Base-by-base conservation (phyloP, 2,888 invertebrate species). In the Hyppa rectilinea region DNA sequence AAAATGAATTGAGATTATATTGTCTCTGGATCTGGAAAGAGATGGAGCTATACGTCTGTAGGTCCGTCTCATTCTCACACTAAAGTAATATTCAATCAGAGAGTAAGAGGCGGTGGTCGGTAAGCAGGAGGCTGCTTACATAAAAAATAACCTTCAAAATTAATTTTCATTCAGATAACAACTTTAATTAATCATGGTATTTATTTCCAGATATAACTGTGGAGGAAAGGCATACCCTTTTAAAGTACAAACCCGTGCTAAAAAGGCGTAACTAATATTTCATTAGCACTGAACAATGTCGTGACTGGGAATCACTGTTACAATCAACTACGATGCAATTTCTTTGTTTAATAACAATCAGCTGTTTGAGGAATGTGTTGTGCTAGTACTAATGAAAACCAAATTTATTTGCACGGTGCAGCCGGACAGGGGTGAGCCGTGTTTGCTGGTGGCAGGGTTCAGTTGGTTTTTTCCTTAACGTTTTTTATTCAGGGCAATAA, bases 321-420 rank as follows among this genome's bases (percentile, higher is more conserved):
- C 75, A 86, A 85, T 82, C 78, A 85, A 85, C 78, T 83, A 82
- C 80, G 71, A 79, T 78, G 81, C 80, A 82, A 82, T 84, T 84
- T 82, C 78, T 84, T 82, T 84, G 84, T 84, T 84, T 80, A 80
- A 82, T 80, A 84, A 83, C 78, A 82, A 83, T 72, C 81, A 81
- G 70, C 72, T 78, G 82, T 85, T 80, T 84, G 82, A 84, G 78
- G 79, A 84, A 84, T 85, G 84, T 85, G 81, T 83, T 83, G 80
- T 79, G 71, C 78, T 71, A 81, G 80, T 78, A 75, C 77, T 85
- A 82, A 83, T 85, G 80, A 86, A 86, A 85, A 82, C 79, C 73
- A 76, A 82, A 83, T 87, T 83, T 85, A 85, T 86, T 84, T 81
- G 71, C 80, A 74, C 71, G 69, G 62, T 78, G 71, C 52, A 47